These are phyloP conservation scores for Dysidea cf. avara DNA, from an alignment of 37 sponge, comb jelly and placozoan species.

Conservation along the genomic window DNA sequence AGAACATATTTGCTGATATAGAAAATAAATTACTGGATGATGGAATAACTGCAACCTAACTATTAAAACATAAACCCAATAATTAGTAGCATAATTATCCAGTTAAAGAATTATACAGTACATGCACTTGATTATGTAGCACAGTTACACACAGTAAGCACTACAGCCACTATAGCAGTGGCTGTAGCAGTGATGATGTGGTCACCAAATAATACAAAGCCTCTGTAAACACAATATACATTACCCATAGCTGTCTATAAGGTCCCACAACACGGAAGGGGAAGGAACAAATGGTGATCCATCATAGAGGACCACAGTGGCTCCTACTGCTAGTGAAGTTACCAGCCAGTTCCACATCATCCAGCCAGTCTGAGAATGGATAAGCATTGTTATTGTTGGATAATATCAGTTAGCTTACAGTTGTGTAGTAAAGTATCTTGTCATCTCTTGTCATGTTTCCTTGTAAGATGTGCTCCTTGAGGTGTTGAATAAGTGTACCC, in stretches of 20 bases:
- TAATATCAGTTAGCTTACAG: slow-evolving; percentile 44
- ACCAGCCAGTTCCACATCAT: slow-evolving; percentile 99
- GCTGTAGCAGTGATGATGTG: too few relatives aligned
- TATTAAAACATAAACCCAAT: too few relatives aligned
- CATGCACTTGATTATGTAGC: too few relatives aligned
- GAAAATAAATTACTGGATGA: too few relatives aligned
- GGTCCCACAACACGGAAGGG: slow-evolving; percentile 83
- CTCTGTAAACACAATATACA: not conserved
- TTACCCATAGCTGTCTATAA: slow-evolving; percentile 80
- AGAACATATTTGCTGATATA: too few relatives aligned
- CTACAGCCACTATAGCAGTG: too few relatives aligned
- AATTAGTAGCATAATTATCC: too few relatives aligned
- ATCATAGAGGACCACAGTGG: slow-evolving; percentile 89
- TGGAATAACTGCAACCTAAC: too few relatives aligned
- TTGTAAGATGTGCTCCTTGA: slow-evolving; percentile 96
- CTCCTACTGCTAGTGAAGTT: slow-evolving; percentile 81
- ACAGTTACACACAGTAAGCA: too few relatives aligned
- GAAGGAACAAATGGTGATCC: slow-evolving; percentile 94
- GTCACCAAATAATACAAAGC: too few relatives aligned
- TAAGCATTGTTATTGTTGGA: not conserved
- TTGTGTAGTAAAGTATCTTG: slow-evolving; percentile 92
- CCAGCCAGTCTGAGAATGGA: slow-evolving; percentile 82
- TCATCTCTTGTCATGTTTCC: slow-evolving; percentile 83
- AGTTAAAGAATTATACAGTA: too few relatives aligned
- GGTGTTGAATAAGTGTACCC: slow-evolving; percentile 95